Percentiles rank a stretch among this genome's conserved stretches.
These are phyloP conservation scores for Neelides folsomi DNA, from an alignment of 2,888 invertebrate genomes.

Conservation along the genomic window DNA sequence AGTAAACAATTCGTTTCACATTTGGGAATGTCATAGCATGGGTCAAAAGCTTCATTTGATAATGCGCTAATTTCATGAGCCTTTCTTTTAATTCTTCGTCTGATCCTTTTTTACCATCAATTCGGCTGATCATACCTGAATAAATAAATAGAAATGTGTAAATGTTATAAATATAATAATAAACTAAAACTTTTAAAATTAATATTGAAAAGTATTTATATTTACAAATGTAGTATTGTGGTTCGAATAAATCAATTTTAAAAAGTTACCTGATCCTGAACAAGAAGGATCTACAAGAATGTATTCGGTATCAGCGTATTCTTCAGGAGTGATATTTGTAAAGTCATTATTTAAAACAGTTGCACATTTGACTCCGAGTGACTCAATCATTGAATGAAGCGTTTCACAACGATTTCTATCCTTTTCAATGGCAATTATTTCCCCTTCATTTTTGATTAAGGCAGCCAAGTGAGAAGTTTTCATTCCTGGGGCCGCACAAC, in stretches of 20 bases:
- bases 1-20: conserved; percentile 78
- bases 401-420: conserved; percentile 51
- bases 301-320: conserved; percentile 61
- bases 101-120: conserved; percentile 37
- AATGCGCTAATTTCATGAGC: conserved; percentile 37
- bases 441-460: conserved; percentile 60
- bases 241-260: neutral
- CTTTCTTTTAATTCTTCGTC: conserved; percentile 35
- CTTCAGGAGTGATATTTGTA: conserved; percentile 48
- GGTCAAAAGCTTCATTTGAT: conserved; percentile 69
- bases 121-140: conserved; percentile 49
- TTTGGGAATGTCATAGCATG: conserved; percentile 78
- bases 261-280: conserved; percentile 69
- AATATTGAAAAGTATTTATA: too few species aligned
- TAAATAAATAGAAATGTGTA: conserved; percentile 17
- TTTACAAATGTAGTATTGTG: too few species aligned
- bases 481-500: conserved; percentile 98
- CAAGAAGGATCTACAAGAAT: conserved; percentile 95
- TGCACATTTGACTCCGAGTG: conserved; percentile 55
- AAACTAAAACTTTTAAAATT: too few species aligned
- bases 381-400: conserved; percentile 50
- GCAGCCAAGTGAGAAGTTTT: conserved; percentile 84
- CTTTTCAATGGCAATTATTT: conserved; percentile 57
- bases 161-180: neutral
- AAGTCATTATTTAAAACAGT: conserved; percentile 57